These are phyloP conservation scores for Ciconia maguari DNA, from an alignment of 2,113 vertebrate genomes.

Conservation along the genomic window DNA sequence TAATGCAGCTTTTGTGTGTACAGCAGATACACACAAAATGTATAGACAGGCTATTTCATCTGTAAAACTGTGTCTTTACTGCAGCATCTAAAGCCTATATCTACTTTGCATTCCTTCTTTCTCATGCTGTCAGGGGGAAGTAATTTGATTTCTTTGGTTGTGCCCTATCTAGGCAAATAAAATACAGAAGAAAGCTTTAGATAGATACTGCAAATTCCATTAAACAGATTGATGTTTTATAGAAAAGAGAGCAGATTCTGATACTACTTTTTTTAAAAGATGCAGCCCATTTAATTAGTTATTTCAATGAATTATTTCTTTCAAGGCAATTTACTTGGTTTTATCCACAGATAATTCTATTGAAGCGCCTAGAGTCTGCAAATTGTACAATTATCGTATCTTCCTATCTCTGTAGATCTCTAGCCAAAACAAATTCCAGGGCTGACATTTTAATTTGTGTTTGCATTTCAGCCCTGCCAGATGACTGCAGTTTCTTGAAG, in stretches of 20 bases:
- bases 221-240: neutral
- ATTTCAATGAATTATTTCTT: neutral
- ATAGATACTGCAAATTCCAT: neutral
- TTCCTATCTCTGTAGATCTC: neutral
- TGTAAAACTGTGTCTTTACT: neutral
- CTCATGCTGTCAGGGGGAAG: neutral
- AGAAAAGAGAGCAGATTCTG: neutral
- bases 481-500: neutral
- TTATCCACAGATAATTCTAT: neutral
- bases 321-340: neutral
- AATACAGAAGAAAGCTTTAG: neutral
- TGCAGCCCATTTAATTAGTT: neutral
- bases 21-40: neutral
- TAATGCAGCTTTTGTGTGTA: neutral
- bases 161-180: neutral
- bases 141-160: neutral
- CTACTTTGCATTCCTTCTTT: neutral
- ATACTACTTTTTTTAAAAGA: neutral
- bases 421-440: slow-evolving; percentile 7
- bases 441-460: slow-evolving; percentile 18
- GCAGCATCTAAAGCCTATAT: neutral
- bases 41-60: neutral
- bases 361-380: neutral
- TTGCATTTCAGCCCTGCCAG: neutral
- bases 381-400: neutral